Percentiles rank a stretch among this genome's conserved stretches.
These are phyloP conservation scores for Chymomyza fuscimana DNA, from an alignment of 2,888 invertebrate genomes.

Conservation along the genomic window DNA sequence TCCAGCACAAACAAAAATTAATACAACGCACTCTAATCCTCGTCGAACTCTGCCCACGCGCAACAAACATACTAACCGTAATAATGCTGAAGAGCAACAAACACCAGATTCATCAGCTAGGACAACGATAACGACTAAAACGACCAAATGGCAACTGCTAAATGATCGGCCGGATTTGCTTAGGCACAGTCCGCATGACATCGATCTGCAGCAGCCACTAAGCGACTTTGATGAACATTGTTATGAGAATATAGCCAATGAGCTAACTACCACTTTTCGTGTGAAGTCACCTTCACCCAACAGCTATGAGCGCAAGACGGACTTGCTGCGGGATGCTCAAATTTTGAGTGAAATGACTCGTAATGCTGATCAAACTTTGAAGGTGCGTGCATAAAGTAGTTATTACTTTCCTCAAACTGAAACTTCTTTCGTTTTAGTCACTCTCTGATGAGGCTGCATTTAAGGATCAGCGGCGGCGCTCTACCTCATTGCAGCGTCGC, in stretches of 20 bases:
- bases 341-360: conserved; percentile 82
- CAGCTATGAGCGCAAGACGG: conserved; percentile 75
- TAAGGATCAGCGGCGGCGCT: conserved; percentile 77
- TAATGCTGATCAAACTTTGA: conserved; percentile 83
- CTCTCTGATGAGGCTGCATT: conserved; percentile 81
- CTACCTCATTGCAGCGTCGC: conserved; percentile 71
- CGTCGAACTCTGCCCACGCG: conserved; percentile 65
- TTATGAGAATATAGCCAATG: conserved; percentile 77
- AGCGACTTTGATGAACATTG: conserved; percentile 65
- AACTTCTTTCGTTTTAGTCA: conserved; percentile 72
- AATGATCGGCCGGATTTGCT: conserved; percentile 78
- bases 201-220: conserved; percentile 46
- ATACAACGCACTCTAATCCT: conserved; percentile 38
- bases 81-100: conserved; percentile 38
- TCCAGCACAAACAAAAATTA: conserved; percentile 41
- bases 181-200: conserved; percentile 75
- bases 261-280: conserved; percentile 70
- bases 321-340: conserved; percentile 77
- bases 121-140: conserved; percentile 39
- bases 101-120: conserved; percentile 16
- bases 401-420: no score
- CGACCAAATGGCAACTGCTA: conserved; percentile 75
- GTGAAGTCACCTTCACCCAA: conserved; percentile 56
- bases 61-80: conserved; percentile 40
- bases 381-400: conserved; percentile 53